Evolutionary conservation across 2,888 invertebrate species (phyloP).

Genomic region (Microctonus aethiopoides): DNA sequence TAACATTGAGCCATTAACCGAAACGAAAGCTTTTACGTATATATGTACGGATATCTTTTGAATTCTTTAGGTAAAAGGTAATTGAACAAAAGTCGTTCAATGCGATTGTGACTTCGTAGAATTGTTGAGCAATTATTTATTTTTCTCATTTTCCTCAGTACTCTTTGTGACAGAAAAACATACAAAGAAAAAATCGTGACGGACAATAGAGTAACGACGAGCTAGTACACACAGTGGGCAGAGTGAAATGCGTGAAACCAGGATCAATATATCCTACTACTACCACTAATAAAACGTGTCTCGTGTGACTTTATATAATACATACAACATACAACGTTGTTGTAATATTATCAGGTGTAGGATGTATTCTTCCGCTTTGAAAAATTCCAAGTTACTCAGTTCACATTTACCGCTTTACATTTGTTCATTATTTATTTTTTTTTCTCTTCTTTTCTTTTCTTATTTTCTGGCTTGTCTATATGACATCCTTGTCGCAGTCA

Average conservation of each 20-base stretch:
- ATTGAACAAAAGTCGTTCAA: constrained; percentile 14
- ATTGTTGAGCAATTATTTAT: background rate
- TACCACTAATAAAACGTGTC: background rate
- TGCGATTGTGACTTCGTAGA: constrained; percentile 13
- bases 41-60: background rate
- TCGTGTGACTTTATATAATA: background rate
- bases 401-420: background rate
- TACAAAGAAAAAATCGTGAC: background rate
- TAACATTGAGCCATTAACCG: background rate
- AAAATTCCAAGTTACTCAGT: constrained; percentile 2
- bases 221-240: background rate
- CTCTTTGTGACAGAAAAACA: background rate
- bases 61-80: background rate
- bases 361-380: constrained; percentile 5
- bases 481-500: background rate
- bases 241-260: background rate
- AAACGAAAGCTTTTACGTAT: background rate
- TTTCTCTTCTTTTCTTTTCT: background rate
- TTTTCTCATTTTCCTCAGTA: background rate
- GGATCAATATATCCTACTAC: background rate
- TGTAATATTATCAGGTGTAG: background rate
- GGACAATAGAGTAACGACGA: background rate
- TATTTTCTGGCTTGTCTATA: background rate
- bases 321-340: background rate
- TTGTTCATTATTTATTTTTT: background rate